Base-by-base conservation (phyloP, 2,888 invertebrate species). In the Pandemis corylana region DNA sequence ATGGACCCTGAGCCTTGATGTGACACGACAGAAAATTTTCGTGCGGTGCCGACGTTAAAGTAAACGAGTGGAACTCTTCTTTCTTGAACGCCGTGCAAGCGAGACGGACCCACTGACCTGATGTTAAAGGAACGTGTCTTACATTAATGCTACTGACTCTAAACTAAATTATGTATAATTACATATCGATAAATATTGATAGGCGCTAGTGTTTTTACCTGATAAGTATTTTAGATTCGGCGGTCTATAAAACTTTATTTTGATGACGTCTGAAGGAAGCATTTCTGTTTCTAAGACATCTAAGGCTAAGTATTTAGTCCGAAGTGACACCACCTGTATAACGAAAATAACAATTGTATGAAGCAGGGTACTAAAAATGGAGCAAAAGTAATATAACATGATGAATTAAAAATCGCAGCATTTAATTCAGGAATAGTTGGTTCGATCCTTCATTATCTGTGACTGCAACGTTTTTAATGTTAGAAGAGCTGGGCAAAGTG, bases 1-100 rank as follows among this genome's bases (percentile, higher is more conserved):
- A 99, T 0, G 99, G 99, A 0, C 99, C 96, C 85, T 96, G 96
- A 0, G 96, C 96, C 80, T 99, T 99, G 79, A 99, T 99, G 87
- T 99, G 99, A 83, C 99, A 98, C 4, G 98, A 98, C 12, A 99
- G 95, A 89, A 96, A 98, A 89, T 98, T 98, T 89, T 99, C 98
- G 84, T 99, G 99, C 0, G 99, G 99, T 0, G 99, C 98, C 12
- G 99, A 99, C 0, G 99, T 99, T 68, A 99, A 90, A 0, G 99
- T 99, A 89, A 99, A 98, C 13, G 99, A 98, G 89, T 99, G 99
- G 91, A 98, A 98, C 89, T 99, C 99, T 82, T 97, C 96, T 10
- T 97, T 96, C 76, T 97, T 96, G 86, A 99, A 98, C 0, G 97
- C 97, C 0, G 98, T 98, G 85, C 99, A 99, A 0, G 98, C 97